Evolutionary conservation across 2,797 vertebrate species (phyloP), one percentile per base, ranked within the genome.

Genomic region (Sternarchorhynchus goeldii): DNA sequence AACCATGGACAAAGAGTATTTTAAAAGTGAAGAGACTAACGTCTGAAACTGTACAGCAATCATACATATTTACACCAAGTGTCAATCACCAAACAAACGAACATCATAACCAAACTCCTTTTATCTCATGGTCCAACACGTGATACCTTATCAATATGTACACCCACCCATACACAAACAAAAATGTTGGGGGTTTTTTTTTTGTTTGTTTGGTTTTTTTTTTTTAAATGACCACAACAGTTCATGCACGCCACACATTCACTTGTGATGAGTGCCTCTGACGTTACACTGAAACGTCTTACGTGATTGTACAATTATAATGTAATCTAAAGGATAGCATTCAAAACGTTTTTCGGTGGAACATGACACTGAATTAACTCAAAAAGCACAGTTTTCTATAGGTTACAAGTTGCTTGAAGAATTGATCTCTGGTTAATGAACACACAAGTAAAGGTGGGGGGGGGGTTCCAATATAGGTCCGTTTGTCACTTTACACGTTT

Each of bases 301-400:
- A 7, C n/a, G 7, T 81, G 62, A 73, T 64, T 83, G 53, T 70
- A 75, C 58, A 74, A 67, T 67, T 72, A 64, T 41, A 68, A 73
- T 64, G 3, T 39, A 71, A 5, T 64, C 64, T 75, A 63, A 62
- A 68, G 50, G 12, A n/a, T 18, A 32, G 17, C 41, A 3, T 21
- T 59, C 20, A 17, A 67, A 20, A 79, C 55, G 25, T 50, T 39
- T 32, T 50, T 36, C 25, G 36, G 50, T 50, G 12, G 31, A 34
- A 34, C 29, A 57, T 14, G n/a, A 58, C 12, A 56, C 2, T 8
- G 17, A 57, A 14, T 70, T 10, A 58, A 34, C 20, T 32, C n/a
- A 6, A 55, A 56, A 50, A 50, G 45, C 45, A 25, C 25, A 50
- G 39, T 8, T 41, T 41, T 41, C 6, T 41, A 41, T 10, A 41